Evolutionary conservation across 2,113 vertebrate genomes (phyloP), one percentile per base, ranked within the genome.

Genomic region (Eudorcas thomsonii): DNA sequence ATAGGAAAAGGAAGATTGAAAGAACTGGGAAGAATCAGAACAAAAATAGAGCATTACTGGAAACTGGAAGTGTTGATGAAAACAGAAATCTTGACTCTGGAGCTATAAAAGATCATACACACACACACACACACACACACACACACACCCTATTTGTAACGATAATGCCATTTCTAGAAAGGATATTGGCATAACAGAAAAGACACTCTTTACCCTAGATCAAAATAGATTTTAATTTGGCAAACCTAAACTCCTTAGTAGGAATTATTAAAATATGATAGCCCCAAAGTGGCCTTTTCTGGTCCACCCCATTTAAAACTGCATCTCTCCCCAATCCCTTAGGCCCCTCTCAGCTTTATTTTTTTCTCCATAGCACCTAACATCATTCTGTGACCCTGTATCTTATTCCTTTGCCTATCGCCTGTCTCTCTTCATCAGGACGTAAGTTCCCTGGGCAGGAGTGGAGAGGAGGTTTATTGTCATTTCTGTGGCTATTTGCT

Each of bases 241-340:
- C 91, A 88, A 94, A 71, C 78, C 48, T 62, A 71, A 71, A 89
- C 33, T 77, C 43, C 14, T 78, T 23, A 13, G 39, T 60, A 54
- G 94, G 8, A 67, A 83, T 85, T 81, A 87, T 86, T 96, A 94
- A 97, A 97, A 92, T 82, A 82, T 30, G 64, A 87, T 36, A 87
- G 50, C 21, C 52, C 21, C 52, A 55, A 55, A 8, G 21, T 25
- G 52, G 52, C n/a, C 81, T 83, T 55, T 14, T 88, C 88, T 83
- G 55, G 26, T 30, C 13, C 1, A 55, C 15, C 30, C 17, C 17
- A 81, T 50, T 95, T 30, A 91, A 81, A 91, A 88, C 52, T 50
- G 23, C 48, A 81, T 60, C 30, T 43, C 16, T 93, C 43, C 15
- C 60, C 25, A 87, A 21, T 3, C 89, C 43, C n/a, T 54, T 54